These are phyloP conservation scores for Octodon degus DNA, from an alignment of 2,113 vertebrate species.

Conservation along the genomic window DNA sequence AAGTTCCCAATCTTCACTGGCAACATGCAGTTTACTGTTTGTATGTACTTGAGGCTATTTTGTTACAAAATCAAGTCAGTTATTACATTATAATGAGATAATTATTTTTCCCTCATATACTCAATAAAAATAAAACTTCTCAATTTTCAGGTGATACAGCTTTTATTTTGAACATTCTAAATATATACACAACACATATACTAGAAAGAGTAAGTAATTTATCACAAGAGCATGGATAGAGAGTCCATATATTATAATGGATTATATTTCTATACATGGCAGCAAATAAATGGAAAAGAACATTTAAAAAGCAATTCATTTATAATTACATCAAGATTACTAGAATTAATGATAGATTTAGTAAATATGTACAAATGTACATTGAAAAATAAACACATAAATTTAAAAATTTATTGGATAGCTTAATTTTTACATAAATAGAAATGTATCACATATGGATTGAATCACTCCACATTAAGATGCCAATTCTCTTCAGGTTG, in stretches of 20 bases:
- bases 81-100: not conserved
- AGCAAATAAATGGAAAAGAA: slow-evolving; percentile 1
- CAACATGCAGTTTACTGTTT: not conserved
- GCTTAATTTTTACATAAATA: not conserved
- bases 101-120: not conserved
- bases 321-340: not conserved
- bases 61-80: not conserved
- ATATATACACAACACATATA: not conserved
- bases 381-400: not conserved
- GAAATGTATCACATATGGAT: not conserved
- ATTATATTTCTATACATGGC: not conserved
- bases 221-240: not conserved
- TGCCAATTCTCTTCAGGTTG: not conserved
- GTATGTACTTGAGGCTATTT: not conserved
- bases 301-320: not conserved
- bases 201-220: not conserved
- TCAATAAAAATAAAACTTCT: not conserved
- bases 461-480: not conserved
- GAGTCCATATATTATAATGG: not conserved
- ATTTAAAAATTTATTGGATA: not conserved
- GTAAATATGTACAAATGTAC: not conserved
- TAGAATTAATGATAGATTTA: not conserved
- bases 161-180: slow-evolving; percentile 38
- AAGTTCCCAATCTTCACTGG: not conserved
- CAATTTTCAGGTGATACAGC: not conserved